Evolutionary conservation across 2,797 vertebrate genomes (phyloP).

Genomic region (Acipenser transmontanus): DNA sequence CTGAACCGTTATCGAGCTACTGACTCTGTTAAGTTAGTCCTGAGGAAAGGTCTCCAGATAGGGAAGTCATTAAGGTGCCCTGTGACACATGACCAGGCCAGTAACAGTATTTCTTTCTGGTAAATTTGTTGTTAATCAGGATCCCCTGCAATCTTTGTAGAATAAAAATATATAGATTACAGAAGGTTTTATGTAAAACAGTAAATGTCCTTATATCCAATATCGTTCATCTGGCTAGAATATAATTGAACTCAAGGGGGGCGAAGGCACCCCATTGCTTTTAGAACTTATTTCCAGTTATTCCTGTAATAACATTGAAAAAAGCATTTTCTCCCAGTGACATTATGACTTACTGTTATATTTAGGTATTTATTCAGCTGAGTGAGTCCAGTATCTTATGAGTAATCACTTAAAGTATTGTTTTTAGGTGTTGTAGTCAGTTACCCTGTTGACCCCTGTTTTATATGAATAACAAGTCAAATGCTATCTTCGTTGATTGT

Average conservation of each 20-base stretch:
- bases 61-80: slow-evolving; percentile 19
- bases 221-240: neutral
- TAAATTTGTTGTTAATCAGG: neutral
- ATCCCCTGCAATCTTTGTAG: neutral
- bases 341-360: neutral
- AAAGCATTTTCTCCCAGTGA: neutral
- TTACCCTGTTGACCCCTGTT: neutral
- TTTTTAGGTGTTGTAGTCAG: neutral
- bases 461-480: slow-evolving; percentile 1
- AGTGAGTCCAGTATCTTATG: neutral
- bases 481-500: neutral
- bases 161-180: slow-evolving; percentile 11
- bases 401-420: neutral
- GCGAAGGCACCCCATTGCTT: too few relatives aligned
- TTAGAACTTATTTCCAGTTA: too few relatives aligned
- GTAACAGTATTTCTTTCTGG: slow-evolving; percentile 30
- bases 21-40: neutral
- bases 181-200: slow-evolving; percentile 10
- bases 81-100: slow-evolving; percentile 29
- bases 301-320: too few relatives aligned
- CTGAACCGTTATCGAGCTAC: slow-evolving; percentile 4
- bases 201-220: slow-evolving; percentile 9
- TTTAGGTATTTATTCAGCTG: neutral
- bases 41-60: neutral
- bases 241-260: neutral